These are phyloP conservation scores for Pediacus dermestoides DNA, from an alignment of 2,888 invertebrate species.

Conservation along the genomic window DNA sequence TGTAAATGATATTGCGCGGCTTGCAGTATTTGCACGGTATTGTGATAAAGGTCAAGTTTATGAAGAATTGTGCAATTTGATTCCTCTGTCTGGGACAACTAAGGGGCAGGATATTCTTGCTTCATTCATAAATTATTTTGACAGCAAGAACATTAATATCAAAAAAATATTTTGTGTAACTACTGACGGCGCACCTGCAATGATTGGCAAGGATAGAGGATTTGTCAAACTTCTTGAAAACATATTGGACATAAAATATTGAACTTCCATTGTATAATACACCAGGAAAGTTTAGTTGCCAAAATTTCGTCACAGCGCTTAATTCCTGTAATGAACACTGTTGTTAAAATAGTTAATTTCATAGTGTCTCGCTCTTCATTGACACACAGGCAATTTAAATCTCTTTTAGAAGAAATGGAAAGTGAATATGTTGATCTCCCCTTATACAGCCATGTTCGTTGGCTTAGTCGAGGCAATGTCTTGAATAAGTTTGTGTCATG, in stretches of 20 bases:
- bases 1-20: conserved; percentile 18
- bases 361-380: conserved; percentile 13
- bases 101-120: conserved; percentile 8
- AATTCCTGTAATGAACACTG: conserved; percentile 11
- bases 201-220: conserved; percentile 10
- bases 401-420: conserved; percentile 13
- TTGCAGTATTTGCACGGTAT: conserved; percentile 17
- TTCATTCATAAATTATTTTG: conserved; percentile 7
- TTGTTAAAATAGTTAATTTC: conserved; percentile 13
- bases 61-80: conserved; percentile 12
- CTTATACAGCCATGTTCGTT: conserved; percentile 11
- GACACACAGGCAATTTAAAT: conserved; percentile 14
- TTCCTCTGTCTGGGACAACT: conserved; percentile 7
- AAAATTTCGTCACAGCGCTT: conserved; percentile 13
- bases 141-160: conserved; percentile 10
- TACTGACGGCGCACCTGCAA: conserved; percentile 10
- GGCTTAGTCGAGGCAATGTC: conserved; percentile 11
- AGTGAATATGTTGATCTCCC: conserved; percentile 10
- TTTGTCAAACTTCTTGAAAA: conserved; percentile 11
- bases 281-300: conserved; percentile 13
- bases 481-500: conserved; percentile 11
- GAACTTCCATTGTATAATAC: conserved; percentile 13
- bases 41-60: conserved; percentile 9
- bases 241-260: conserved; percentile 15
- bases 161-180: conserved; percentile 16